Evolutionary conservation across 2,888 invertebrate species (phyloP).

Genomic region (Crepidodera aurea): DNA sequence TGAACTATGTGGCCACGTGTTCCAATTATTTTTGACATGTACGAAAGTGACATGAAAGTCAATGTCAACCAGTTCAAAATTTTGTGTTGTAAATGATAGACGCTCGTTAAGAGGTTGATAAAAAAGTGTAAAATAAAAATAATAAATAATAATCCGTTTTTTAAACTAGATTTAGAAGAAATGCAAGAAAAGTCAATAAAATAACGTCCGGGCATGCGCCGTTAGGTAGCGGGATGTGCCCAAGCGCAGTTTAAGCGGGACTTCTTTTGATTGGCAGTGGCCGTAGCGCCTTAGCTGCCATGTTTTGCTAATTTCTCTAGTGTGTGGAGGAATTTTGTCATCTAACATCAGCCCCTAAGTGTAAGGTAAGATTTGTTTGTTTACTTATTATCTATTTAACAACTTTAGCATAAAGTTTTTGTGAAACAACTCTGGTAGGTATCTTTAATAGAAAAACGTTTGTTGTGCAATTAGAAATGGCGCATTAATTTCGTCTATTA

Average conservation of each 20-base stretch:
- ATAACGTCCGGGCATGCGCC: constrained; percentile 18
- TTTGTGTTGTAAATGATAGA: background rate
- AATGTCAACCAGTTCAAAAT: background rate
- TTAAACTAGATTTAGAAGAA: constrained; percentile 3
- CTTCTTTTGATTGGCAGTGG: constrained; percentile 57
- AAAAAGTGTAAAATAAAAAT: background rate
- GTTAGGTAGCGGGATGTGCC: constrained; percentile 33
- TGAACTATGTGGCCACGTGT: constrained; percentile 6
- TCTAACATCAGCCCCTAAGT: constrained; percentile 57
- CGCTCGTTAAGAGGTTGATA: background rate
- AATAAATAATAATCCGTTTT: background rate
- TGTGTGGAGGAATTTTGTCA: constrained; percentile 59
- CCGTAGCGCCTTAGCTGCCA: constrained; percentile 68
- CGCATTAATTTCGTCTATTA: constrained; percentile 31
- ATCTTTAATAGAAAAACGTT: constrained; percentile 11
- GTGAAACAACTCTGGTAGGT: constrained; percentile 9
- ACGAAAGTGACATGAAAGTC: background rate
- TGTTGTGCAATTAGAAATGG: constrained; percentile 46
- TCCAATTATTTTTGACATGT: constrained; percentile 1
- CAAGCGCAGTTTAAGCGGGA: constrained; percentile 55
- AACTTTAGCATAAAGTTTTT: constrained; percentile 16
- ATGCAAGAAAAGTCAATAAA: constrained; percentile 22
- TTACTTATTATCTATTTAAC: constrained; percentile 12
- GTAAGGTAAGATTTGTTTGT: constrained; percentile 50
- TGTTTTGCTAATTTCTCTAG: constrained; percentile 79